phyloP scores from a whole-genome alignment of 2,113 vertebrate genomes.

The Rhinopithecus roxellana region DNA sequence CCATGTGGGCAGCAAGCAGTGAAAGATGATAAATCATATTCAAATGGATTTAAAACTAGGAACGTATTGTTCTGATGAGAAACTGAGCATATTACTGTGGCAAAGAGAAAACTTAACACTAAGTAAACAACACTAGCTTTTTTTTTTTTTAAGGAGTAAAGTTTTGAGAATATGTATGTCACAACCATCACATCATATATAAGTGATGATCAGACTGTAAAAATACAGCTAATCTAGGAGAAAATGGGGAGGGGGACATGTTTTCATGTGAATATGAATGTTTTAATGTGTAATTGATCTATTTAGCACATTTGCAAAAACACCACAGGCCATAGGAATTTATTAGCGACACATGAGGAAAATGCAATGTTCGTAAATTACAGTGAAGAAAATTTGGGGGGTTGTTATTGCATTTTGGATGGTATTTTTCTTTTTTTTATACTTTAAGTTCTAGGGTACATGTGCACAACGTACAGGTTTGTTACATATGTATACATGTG shows the following conservation, averaged over 20 bases:
- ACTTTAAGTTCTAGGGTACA: no score
- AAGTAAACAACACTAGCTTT: neutral
- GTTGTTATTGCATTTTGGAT: neutral
- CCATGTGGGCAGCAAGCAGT: neutral
- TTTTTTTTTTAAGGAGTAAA: constrained; percentile 15
- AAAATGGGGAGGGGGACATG: neutral
- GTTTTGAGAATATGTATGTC: neutral
- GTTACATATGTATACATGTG: no score
- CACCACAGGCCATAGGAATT: neutral
- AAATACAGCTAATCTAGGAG: neutral
- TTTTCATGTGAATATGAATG: neutral
- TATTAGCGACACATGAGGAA: neutral
- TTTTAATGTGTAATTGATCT: neutral
- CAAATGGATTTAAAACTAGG: constrained; percentile 16
- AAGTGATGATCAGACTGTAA: neutral
- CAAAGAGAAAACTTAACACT: neutral
- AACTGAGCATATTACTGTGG: neutral
- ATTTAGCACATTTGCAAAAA: neutral
- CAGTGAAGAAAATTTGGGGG: neutral
- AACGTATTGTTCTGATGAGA: constrained; percentile 35
- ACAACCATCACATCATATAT: neutral
- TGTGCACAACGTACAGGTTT: no score
- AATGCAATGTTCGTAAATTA: neutral
- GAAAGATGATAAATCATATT: constrained; percentile 41
- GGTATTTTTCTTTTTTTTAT: no score